Percentiles rank a stretch among this genome's conserved stretches.
Evolutionary conservation across 2,888 invertebrate species (phyloP).

Genomic region (Thereva nobilitata): DNA sequence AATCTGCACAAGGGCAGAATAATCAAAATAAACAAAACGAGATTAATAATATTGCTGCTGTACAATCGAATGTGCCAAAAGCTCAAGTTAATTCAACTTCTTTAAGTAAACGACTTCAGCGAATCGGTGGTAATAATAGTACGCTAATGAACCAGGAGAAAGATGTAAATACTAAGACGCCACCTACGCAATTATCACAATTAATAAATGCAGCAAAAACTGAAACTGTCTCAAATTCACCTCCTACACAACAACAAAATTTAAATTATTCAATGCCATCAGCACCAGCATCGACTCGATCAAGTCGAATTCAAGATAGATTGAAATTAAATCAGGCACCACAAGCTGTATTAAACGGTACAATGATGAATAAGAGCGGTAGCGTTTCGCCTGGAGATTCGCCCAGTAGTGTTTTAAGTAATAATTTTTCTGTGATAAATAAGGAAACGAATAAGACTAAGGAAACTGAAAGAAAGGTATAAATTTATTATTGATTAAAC

Average conservation of each 20-base stretch:
- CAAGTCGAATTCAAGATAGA: slow-evolving; percentile 46
- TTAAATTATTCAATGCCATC: neutral
- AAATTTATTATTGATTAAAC: neutral
- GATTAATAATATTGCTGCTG: neutral
- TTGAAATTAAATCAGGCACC: slow-evolving; percentile 43
- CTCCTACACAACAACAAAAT: neutral
- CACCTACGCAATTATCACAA: too few relatives aligned
- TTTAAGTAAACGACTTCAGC: slow-evolving; percentile 11
- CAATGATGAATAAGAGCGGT: neutral
- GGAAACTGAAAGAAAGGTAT: slow-evolving; percentile 23
- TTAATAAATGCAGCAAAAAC: too few relatives aligned
- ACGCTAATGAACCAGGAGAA: slow-evolving; percentile 24
- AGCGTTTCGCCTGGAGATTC: slow-evolving; percentile 8
- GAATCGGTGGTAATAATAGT: slow-evolving; percentile 15
- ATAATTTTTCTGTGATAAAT: slow-evolving; percentile 40
- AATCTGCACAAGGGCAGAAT: neutral
- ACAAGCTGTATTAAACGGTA: slow-evolving; percentile 11
- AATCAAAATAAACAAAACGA: neutral
- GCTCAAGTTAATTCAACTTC: neutral
- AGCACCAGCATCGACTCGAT: neutral
- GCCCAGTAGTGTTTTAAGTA: slow-evolving; percentile 4
- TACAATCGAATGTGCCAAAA: slow-evolving; percentile 22
- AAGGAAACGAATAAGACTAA: slow-evolving; percentile 42
- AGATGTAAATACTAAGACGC: too few relatives aligned
- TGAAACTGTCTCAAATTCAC: too few relatives aligned